A percentile compares a stretch with the other conserved stretches of the same genome.
Conservation (phyloP, 2,888 invertebrate genomes). For the Melitaea athalia region DNA sequence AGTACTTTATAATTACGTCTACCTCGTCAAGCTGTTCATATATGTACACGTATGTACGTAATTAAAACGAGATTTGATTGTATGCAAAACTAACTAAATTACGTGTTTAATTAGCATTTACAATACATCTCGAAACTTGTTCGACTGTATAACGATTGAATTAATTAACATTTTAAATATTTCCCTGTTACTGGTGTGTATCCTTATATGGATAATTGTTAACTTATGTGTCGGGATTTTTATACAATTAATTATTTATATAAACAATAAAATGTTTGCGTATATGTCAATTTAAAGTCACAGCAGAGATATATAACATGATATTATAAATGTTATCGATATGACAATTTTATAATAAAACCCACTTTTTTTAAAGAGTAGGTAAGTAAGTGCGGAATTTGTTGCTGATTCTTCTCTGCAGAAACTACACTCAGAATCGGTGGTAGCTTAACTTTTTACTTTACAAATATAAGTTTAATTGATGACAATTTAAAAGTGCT, state of each 20-base stretch:
- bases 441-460: no score
- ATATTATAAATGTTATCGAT: no score
- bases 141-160: slow-evolving; percentile 3
- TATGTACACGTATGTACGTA: background rate
- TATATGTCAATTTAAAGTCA: no score
- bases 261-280: no score
- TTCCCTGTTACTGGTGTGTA: slow-evolving; percentile 9
- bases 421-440: no score
- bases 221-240: background rate
- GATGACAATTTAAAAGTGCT: no score
- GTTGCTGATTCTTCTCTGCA: no score
- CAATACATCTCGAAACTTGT: slow-evolving; percentile 13
- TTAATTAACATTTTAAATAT: slow-evolving; percentile 22
- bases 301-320: no score
- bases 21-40: background rate
- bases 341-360: no score
- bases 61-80: background rate
- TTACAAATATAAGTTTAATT: no score
- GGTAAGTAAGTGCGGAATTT: no score
- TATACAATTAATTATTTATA: background rate
- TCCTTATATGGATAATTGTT: background rate
- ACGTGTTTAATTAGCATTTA: slow-evolving; percentile 7
- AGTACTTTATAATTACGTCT: background rate
- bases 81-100: slow-evolving; percentile 7
- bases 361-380: no score